A percentile compares a stretch with the other conserved stretches of the same genome.
These are phyloP conservation scores for Diachrysia chrysitis DNA, from an alignment of 2,888 invertebrate species.

Conservation along the genomic window DNA sequence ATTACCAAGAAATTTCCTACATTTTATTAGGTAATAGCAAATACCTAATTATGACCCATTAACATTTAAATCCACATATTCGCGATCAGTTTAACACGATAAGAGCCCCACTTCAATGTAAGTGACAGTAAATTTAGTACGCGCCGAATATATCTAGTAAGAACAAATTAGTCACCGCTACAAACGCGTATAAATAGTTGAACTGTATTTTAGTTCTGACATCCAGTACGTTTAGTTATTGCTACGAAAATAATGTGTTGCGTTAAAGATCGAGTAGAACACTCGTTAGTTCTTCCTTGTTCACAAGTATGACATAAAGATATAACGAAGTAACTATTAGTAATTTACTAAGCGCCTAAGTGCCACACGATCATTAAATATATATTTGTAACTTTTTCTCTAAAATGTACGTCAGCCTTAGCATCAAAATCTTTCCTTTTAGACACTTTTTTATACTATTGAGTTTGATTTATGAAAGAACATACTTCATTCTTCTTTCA, in stretches of 20 bases:
- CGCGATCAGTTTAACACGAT: constrained; percentile 48
- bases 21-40: background rate
- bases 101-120: constrained; percentile 50
- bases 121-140: constrained; percentile 61
- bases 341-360: constrained; percentile 52
- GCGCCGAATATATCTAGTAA: constrained; percentile 62
- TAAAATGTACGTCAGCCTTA: constrained; percentile 27
- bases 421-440: background rate
- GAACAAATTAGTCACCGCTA: constrained; percentile 71
- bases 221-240: constrained; percentile 35
- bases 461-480: no score
- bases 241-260: constrained; percentile 24
- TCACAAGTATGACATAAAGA: constrained; percentile 35
- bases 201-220: constrained; percentile 61
- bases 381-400: constrained; percentile 39
- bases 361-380: constrained; percentile 46
- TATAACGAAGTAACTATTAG: constrained; percentile 48
- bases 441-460: no score
- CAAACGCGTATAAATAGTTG: constrained; percentile 66
- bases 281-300: constrained; percentile 28
- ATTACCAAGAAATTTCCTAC: background rate
- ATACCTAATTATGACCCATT: constrained; percentile 3
- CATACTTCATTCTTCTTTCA: no score
- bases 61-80: background rate
- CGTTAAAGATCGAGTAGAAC: constrained; percentile 6